These are phyloP conservation scores for Cosmia pyralina DNA, from an alignment of 2,888 invertebrate species.

Conservation along the genomic window DNA sequence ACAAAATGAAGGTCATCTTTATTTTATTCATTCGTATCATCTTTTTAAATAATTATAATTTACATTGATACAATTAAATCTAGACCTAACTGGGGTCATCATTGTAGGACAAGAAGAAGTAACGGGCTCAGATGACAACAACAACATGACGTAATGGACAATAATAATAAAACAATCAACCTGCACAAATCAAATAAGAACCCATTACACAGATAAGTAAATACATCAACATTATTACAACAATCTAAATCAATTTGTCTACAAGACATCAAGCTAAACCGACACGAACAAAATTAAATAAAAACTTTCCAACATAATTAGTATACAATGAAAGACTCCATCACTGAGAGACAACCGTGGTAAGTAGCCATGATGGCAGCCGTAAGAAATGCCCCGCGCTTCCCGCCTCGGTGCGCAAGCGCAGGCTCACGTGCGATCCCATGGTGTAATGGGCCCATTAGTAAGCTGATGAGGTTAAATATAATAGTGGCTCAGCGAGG, in stretches of 20 bases:
- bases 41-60: neutral
- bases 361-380: conserved; percentile 28
- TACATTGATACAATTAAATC: neutral
- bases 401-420: conserved; percentile 50
- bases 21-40: neutral
- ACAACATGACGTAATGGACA: neutral
- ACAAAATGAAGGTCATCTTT: neutral
- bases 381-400: conserved; percentile 34
- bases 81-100: neutral
- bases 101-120: neutral
- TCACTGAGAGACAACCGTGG: conserved; percentile 29
- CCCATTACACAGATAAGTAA: neutral
- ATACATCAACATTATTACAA: conserved; percentile 2
- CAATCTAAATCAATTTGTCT: conserved; percentile 49
- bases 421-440: conserved; percentile 34
- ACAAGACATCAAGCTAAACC: conserved; percentile 2
- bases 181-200: neutral
- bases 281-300: conserved; percentile 5
- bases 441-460: conserved; percentile 42
- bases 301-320: conserved; percentile 57
- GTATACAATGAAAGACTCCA: conserved; percentile 47
- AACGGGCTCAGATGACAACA: neutral
- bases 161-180: neutral
- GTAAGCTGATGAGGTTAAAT: conserved; percentile 30
- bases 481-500: conserved; percentile 7